Evolutionary conservation across 1,140 invertebrate genomes (phyloP), one percentile per base, ranked within the genome.

Genomic region (Plutomurus gul): DNA sequence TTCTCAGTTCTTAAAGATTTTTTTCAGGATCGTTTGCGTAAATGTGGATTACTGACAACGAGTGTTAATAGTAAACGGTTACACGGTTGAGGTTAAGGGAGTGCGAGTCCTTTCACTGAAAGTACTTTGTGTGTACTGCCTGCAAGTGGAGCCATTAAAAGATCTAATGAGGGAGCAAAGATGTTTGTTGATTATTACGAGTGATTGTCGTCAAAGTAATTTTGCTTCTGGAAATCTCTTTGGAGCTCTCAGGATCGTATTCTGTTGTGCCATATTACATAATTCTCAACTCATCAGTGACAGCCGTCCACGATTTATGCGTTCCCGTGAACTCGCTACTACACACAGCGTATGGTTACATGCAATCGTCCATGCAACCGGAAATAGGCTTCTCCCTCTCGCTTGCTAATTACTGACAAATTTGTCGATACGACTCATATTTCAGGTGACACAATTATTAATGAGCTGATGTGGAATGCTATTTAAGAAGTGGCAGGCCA

Each of bases 351-450:
- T 2, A 13, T 1, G 39, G 11, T 10, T 43, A 43, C 1, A 43
- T 13, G n/a, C 11, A n/a, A 8, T 10, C n/a, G n/a, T 30, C 25
- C 36, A n/a, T 65, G 56, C 3, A 27, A 36, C 27, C 75, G 56
- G 46, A 77, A 77, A 77, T 77, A 46, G 51, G 11, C 39, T 46
- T 46, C 51, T 77, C 75, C 20, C 20, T 77, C 36, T 56, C n/a
- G n/a, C 56, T 77, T 3, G 51, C 75, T 77, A 70, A 77, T 77
- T 77, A 46, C 60, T 77, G 75, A 77, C 75, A 77, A 77, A 77
- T 77, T 77, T 65, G 51, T 33, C 72, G 43, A 74, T 65, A 65
- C 56, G 56, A 33, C 56, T 65, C 56, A 65, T 65, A 30, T 65
- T 65, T 65, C 56, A 65, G 56, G 56, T 65, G 56, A 65, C 56